Evolutionary conservation across 1,140 invertebrate species (phyloP).

Genomic region (Drosophila ogumai): DNA sequence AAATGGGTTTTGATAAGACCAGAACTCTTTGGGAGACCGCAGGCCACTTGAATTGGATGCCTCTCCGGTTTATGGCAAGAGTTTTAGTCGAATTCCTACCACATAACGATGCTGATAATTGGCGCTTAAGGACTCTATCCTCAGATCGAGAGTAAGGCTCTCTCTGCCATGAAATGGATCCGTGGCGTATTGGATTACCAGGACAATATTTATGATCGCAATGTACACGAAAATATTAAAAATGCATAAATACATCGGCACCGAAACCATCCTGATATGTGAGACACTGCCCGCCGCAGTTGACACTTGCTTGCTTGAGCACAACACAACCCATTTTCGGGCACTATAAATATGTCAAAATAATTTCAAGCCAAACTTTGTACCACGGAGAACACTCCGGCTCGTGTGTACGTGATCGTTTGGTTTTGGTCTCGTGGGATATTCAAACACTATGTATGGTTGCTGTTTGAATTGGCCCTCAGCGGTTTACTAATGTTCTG

Average conservation of each 20-base stretch:
- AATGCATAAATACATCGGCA: slow-evolving; percentile 77
- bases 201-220: slow-evolving; percentile 39
- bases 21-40: slow-evolving; percentile 36
- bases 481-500: slow-evolving; percentile 37
- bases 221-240: slow-evolving; percentile 68
- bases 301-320: slow-evolving; percentile 56
- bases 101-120: slow-evolving; percentile 79
- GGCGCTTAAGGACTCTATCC: slow-evolving; percentile 37
- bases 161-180: slow-evolving; percentile 41
- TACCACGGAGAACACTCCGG: not conserved
- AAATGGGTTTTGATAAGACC: slow-evolving; percentile 58
- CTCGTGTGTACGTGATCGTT: slow-evolving; percentile 27
- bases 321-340: slow-evolving; percentile 47
- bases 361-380: slow-evolving; percentile 57
- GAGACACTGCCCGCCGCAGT: slow-evolving; percentile 54
- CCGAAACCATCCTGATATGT: slow-evolving; percentile 53
- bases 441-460: slow-evolving; percentile 44
- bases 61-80: slow-evolving; percentile 40
- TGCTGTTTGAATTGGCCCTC: slow-evolving; percentile 42
- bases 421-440: slow-evolving; percentile 62
- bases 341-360: slow-evolving; percentile 77
- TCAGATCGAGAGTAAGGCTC: slow-evolving; percentile 21
- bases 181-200: slow-evolving; percentile 47
- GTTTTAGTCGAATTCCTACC: slow-evolving; percentile 59
- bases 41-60: slow-evolving; percentile 58